Evolutionary conservation across 2,113 vertebrate species (phyloP).

Genomic region (Parotia lawesii): DNA sequence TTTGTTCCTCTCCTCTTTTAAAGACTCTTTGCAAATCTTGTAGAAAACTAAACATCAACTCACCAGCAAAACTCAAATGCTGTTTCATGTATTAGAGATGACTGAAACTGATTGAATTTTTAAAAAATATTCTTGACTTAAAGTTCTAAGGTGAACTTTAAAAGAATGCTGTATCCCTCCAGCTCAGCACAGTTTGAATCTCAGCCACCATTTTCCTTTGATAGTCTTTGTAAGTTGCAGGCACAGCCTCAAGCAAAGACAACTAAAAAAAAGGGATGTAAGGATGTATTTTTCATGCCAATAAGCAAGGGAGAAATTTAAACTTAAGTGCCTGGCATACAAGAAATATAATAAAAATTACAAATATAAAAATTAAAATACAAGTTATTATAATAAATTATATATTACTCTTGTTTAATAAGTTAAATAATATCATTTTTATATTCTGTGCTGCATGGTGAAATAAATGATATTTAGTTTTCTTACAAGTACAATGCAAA

Average conservation of each 20-base stretch:
- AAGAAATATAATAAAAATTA: background rate
- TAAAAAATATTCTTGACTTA: background rate
- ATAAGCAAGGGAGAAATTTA: background rate
- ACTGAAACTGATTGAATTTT: background rate
- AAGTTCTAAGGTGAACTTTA: constrained; percentile 32
- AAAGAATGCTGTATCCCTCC: constrained; percentile 9
- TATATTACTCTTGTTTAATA: background rate
- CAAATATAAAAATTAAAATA: background rate
- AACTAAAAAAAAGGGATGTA: background rate
- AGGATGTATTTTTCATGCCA: background rate
- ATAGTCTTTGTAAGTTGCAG: constrained; percentile 34
- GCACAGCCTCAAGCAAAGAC: constrained; percentile 10
- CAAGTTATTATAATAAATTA: background rate
- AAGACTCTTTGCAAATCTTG: background rate
- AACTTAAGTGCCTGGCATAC: background rate
- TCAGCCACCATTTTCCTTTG: constrained; percentile 43
- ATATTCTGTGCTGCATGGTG: background rate
- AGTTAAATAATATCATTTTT: background rate
- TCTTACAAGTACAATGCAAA: background rate
- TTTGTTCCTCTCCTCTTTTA: background rate
- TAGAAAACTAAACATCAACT: background rate
- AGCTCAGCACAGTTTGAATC: constrained; percentile 24
- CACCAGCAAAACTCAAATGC: background rate
- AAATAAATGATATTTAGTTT: background rate
- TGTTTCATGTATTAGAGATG: constrained; percentile 43